Evolutionary conservation across 2,888 invertebrate genomes (phyloP), one percentile per base, ranked within the genome.

Genomic region (Troides helena): DNA sequence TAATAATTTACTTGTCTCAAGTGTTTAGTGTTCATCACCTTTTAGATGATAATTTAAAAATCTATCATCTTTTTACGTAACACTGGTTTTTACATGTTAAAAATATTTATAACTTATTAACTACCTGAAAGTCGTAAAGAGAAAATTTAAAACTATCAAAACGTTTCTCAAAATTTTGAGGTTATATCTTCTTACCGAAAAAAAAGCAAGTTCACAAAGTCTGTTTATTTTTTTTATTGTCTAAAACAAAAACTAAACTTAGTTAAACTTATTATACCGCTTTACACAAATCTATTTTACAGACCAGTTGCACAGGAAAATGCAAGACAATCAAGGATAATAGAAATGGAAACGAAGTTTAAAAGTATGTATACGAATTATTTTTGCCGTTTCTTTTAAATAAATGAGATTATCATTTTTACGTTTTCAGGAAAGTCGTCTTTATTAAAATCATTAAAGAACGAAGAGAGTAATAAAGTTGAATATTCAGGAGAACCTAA

Each of bases 401-500:
- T 57, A 57, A 57, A 10, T 21, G 2, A 57, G 50, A 46, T 36
- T 57, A 8, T 58, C 62, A 12, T 23, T 53, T 21, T 18, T 8
- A n/a, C n/a, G 10, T 61, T 77, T 77, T 30, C 69, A 86, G 87
- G 71, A 30, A 78, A 69, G 66, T 73, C 70, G 25, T 74, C 79
- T 12, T 21, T 63, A 0, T 59, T 70, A 5, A 74, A 68, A 46
- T 65, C 67, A 56, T 72, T 64, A 58, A 66, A 58, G 67, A 64
- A 46, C 7, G 77, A 79, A 4, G 71, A 76, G 1, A 68, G 53
- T 7, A 73, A 73, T 23, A 62, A 60, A 14, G 67, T 72, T 5
- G 71, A 74, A 2, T 85, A 83, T 71, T 72, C 77, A 1, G 94
- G 94, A 0, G 82, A 84, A 59, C 83, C 88, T 0, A 95, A 95